Evolutionary conservation across 1,140 invertebrate species (phyloP), one percentile per base, ranked within the genome.

Genomic region (Amyelois transitella): DNA sequence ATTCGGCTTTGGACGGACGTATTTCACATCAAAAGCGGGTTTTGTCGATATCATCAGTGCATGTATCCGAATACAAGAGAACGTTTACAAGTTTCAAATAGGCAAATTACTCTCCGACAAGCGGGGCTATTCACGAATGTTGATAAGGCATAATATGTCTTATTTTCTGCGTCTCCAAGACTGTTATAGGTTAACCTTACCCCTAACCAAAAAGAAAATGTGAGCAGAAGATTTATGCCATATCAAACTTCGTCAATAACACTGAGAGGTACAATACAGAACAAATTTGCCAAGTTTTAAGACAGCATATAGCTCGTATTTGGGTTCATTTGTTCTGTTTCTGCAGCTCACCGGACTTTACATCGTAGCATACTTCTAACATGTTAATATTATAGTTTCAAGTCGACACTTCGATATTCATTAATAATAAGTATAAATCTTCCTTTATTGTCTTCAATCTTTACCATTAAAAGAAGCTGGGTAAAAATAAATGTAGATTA

Each of bases 391-490:
- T 81, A 77, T 71, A 81, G 72, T 81, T 79, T 84, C 77, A 71
- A 75, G 65, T 78, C 73, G 66, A 75, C 74, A 63, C 69, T 72
- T 86, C 71, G 72, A 79, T 71, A 77, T 77, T 76, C 66, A 71
- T 81, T 81, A 75, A 77, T 84, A 73, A 77, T 84, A 85, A 72
- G 75, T 87, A 87, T 80, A 84, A 84, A 80, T 85, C 79, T 87
- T 78, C 79, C 77, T 87, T 76, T 87, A 87, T 87, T 87, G 84
- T 87, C 84, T 85, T 87, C 78, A 82, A 80, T 76, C 73, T 84
- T 80, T 70, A 78, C 74, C 69, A 77, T 80, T 69, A 69, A 83
- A 83, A 68, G 70, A 81, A 78, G 74, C 77, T 65, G 75, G 77
- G 70, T 51, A 55, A 17, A 18, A 38, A 38, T 14, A 14, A 14